Evolutionary conservation across 2,797 vertebrate genomes (phyloP).

Genomic region (Setipinna tenuifilis): DNA sequence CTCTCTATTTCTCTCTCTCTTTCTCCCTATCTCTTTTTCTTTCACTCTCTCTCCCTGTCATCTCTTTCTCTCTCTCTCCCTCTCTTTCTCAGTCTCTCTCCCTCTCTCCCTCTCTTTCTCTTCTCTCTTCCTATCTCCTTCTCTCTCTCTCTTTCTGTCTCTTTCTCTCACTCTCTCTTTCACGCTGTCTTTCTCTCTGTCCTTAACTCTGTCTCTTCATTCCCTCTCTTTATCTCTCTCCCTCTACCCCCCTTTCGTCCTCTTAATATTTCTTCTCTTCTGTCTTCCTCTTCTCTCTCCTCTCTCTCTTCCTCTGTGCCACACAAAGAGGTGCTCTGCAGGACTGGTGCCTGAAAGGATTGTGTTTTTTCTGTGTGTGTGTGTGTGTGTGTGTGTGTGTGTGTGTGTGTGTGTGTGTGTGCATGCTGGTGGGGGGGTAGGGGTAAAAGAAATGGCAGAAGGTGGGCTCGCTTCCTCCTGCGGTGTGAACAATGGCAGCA

Average conservation of each 20-base stretch:
- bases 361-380: neutral
- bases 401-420: no score
- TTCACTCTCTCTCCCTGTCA: neutral
- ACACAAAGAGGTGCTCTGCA: slow-evolving; percentile 10
- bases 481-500: neutral
- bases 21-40: neutral
- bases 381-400: no score
- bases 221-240: neutral
- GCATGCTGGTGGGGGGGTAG: neutral
- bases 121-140: neutral
- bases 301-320: neutral
- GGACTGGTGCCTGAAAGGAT: neutral
- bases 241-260: neutral
- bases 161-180: neutral
- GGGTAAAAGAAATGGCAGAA: neutral
- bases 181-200: no score
- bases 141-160: neutral
- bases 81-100: neutral
- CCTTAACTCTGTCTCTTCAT: neutral
- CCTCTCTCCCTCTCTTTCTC: neutral
- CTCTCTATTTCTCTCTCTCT: neutral
- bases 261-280: neutral
- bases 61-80: no score
- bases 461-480: neutral
- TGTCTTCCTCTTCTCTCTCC: neutral